Evolutionary conservation across 2,113 vertebrate species (phyloP).

Genomic region (Istiophorus platypterus): DNA sequence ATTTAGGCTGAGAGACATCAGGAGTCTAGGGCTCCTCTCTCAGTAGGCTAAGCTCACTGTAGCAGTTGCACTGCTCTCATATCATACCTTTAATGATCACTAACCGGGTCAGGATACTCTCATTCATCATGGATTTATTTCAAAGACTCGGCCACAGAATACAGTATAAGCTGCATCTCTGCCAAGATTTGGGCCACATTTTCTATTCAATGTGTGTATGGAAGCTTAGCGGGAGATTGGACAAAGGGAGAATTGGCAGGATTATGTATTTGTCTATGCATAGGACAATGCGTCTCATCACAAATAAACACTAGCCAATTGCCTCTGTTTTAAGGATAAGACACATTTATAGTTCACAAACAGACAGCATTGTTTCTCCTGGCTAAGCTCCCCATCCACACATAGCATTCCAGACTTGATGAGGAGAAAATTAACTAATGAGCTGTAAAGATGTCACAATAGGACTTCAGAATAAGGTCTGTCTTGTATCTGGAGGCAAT

Average conservation of each 20-base stretch:
- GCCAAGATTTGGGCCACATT: constrained; percentile 58
- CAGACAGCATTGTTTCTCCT: constrained; percentile 43
- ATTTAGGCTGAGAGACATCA: constrained; percentile 2
- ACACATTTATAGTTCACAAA: constrained; percentile 55
- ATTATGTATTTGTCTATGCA: constrained; percentile 50
- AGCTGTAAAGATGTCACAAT: constrained; percentile 48
- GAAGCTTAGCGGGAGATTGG: constrained; percentile 62
- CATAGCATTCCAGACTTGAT: constrained; percentile 38
- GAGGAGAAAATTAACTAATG: constrained; percentile 62
- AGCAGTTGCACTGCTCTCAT: constrained; percentile 23
- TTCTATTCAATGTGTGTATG: constrained; percentile 42
- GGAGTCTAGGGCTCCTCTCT: constrained; percentile 27
- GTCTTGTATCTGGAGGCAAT: constrained; percentile 20
- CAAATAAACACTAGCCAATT: constrained; percentile 65
- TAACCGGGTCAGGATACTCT: constrained; percentile 56
- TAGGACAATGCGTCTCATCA: constrained; percentile 69
- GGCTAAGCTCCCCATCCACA: constrained; percentile 51
- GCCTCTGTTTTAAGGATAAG: constrained; percentile 62
- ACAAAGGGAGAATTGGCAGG: constrained; percentile 67
- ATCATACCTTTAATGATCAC: constrained; percentile 68
- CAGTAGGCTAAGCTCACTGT: constrained; percentile 40
- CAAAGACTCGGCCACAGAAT: constrained; percentile 42
- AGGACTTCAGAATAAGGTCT: constrained; percentile 42
- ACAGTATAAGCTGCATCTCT: constrained; percentile 23
- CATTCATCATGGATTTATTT: constrained; percentile 61